Conservation (phyloP, 2,797 vertebrate genomes). For the Neosalanx taihuensis region DNA sequence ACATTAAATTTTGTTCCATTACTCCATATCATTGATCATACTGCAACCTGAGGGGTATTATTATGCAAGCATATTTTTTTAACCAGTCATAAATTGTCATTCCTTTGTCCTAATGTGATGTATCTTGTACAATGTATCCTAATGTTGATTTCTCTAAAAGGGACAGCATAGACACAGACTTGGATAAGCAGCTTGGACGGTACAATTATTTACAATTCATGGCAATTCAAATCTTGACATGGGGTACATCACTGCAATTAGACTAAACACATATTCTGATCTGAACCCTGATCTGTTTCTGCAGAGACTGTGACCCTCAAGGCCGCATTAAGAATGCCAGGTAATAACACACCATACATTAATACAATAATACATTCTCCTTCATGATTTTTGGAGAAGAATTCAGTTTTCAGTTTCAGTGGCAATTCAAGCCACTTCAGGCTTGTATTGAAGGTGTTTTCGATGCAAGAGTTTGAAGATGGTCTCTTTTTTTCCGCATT, state of each 20-base stretch:
- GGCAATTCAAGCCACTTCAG: no score
- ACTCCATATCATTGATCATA: not conserved
- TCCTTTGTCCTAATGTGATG: slow-evolving; percentile 9
- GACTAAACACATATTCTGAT: not conserved
- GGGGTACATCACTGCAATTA: not conserved
- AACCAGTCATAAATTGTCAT: not conserved
- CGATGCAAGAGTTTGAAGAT: not conserved
- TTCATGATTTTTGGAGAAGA: no score
- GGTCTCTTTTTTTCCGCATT: not conserved
- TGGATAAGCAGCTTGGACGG: slow-evolving; percentile 90
- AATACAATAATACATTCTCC: no score
- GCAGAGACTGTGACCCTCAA: slow-evolving; percentile 80
- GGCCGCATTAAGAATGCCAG: slow-evolving; percentile 97
- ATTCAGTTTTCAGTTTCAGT: no score
- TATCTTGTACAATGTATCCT: no score
- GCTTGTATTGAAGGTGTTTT: not conserved
- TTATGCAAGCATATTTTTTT: not conserved
- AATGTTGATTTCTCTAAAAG: slow-evolving; percentile 57
- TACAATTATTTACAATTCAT: slow-evolving; percentile 51
- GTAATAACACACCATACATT: slow-evolving; percentile 60
- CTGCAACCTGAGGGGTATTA: no score
- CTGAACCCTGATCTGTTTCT: slow-evolving; percentile 19
- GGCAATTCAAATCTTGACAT: not conserved
- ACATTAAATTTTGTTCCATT: not conserved
- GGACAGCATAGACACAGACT: slow-evolving; percentile 95